Evolutionary conservation across 2,113 vertebrate genomes (phyloP), one percentile per base, ranked within the genome.

Genomic region (Tragelaphus buxtoni): DNA sequence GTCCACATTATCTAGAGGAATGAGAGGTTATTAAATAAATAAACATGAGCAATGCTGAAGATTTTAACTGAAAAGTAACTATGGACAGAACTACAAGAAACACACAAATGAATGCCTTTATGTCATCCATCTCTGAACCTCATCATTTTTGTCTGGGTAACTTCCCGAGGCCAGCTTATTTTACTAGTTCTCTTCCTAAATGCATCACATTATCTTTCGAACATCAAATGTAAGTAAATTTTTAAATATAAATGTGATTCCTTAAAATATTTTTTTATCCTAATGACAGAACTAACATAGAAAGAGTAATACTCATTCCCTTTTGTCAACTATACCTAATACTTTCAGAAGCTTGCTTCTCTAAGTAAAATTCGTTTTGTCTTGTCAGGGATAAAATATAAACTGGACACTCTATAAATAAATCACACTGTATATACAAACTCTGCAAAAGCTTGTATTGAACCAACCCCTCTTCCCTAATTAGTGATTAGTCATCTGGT

Each of bases 41-140:
- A 69, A 82, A 80, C 30, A 12, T 16, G n/a, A 91, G 12, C 20
- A 51, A 58, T 28, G n/a, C 28, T 88, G 30, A 88, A 91, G 63
- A 92, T 88, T 63, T 94, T 79, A 96, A 86, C 45, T 91, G 63
- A 45, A 74, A 90, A 49, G 7, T 82, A 83, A 95, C 55, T 63
- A 72, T 42, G 35, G 69, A 30, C 60, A 81, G 45, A 84, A 86
- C 84, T 92, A 97, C 65, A 94, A 80, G 60, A 97, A 95, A 53
- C 32, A 47, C 35, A 81, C 22, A 91, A 87, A 53, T 42, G 35
- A 81, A 63, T 4, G 5, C 35, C 42, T 74, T 80, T 56, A 9
- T 32, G 74, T 88, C 90, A 74, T 42, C 55, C 32, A 20, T 24
- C 35, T 42, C 9, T 9, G 17, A 49, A 24, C 7, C 51, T 16